Evolutionary conservation across 2,113 vertebrate species (phyloP).

Genomic region (Ailurus styani): DNA sequence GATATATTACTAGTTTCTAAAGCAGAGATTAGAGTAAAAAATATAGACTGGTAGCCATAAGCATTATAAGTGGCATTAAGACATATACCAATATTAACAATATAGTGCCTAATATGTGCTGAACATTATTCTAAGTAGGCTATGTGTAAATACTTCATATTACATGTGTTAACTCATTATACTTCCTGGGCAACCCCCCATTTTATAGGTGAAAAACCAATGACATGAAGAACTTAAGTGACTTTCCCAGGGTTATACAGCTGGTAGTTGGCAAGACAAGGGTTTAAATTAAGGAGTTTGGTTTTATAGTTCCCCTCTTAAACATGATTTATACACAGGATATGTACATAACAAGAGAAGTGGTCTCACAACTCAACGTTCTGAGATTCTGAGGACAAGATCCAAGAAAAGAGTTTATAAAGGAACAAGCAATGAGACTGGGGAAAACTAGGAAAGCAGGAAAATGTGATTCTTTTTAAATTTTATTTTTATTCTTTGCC

Average conservation of each 20-base stretch:
- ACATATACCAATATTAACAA: background rate
- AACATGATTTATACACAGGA: background rate
- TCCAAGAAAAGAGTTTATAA: background rate
- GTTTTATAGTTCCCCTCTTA: background rate
- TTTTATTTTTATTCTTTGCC: too few relatives aligned
- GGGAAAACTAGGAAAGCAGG: background rate
- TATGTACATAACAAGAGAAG: background rate
- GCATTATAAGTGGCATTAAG: background rate
- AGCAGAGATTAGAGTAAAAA: background rate
- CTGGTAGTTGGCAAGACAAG: background rate
- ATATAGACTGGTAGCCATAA: background rate
- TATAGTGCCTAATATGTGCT: background rate
- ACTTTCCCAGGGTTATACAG: background rate
- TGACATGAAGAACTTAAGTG: background rate
- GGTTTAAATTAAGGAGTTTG: background rate
- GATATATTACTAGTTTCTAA: background rate
- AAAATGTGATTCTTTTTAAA: rapidly evolving
- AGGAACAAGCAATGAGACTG: background rate
- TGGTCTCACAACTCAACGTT: background rate
- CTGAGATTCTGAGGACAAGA: background rate
- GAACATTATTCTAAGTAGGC: background rate
- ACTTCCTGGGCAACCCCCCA: background rate
- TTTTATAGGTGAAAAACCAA: background rate
- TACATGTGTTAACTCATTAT: background rate
- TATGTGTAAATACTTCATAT: background rate